Conservation (phyloP, 2,888 invertebrate species). For the Aspidapion aeneum region DNA sequence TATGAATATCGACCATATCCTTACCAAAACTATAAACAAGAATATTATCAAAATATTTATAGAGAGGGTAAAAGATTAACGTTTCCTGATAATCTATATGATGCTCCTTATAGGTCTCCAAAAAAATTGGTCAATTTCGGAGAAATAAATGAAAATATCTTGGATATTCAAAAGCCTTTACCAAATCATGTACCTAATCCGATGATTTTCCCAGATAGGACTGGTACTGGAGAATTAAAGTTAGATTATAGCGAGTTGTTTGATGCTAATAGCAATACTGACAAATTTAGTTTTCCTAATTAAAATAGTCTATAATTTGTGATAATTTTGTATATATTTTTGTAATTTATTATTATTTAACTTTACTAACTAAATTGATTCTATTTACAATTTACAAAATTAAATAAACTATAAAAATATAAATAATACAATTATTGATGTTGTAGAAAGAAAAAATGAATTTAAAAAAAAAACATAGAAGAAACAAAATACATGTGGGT, state of each 20-base stretch:
- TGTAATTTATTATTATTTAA: background rate
- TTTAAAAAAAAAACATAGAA: too few species aligned
- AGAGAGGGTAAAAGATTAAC: constrained; percentile 19
- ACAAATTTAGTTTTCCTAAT: background rate
- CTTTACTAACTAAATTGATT: too few species aligned
- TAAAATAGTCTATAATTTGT: too few species aligned
- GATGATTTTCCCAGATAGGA: constrained; percentile 54
- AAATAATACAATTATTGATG: too few species aligned
- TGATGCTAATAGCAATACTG: constrained; percentile 16
- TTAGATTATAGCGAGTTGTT: constrained; percentile 42
- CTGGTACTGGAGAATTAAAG: constrained; percentile 52
- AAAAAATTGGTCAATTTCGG: background rate
- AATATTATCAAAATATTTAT: background rate
- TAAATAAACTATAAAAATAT: too few species aligned
- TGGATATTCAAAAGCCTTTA: constrained; percentile 38
- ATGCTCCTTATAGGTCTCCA: constrained; percentile 7
- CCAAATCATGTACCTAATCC: constrained; percentile 37
- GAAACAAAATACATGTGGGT: too few species aligned
- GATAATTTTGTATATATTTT: background rate
- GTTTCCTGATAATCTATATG: constrained; percentile 24
- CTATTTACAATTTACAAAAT: too few species aligned
- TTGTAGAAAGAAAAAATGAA: too few species aligned
- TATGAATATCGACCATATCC: background rate
- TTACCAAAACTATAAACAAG: background rate
- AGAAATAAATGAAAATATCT: constrained; percentile 16